These are phyloP conservation scores for Andinoacara biseriatus DNA, from an alignment of 2,113 vertebrate genomes.

Conservation along the genomic window DNA sequence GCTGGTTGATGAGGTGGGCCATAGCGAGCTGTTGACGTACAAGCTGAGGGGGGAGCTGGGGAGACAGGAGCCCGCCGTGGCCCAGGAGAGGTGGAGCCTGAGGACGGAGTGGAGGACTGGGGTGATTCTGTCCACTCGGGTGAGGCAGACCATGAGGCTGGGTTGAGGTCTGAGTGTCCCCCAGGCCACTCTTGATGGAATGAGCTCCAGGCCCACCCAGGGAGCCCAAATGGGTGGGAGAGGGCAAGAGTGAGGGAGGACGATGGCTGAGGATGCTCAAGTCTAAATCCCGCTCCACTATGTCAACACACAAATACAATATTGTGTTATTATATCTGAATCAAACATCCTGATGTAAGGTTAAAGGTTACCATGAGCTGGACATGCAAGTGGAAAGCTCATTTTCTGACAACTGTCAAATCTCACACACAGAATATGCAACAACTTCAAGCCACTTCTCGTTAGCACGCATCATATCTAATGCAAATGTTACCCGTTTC, in stretches of 20 bases:
- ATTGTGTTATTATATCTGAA: neutral
- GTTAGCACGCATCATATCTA: neutral
- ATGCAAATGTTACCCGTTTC: neutral
- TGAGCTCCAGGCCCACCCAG: slow-evolving; percentile 74
- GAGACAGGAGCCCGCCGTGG: slow-evolving; percentile 86
- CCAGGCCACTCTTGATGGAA: slow-evolving; percentile 37
- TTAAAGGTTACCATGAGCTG: neutral
- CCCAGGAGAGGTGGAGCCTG: slow-evolving; percentile 85
- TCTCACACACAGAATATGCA: neutral
- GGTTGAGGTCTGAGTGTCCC: slow-evolving; percentile 24
- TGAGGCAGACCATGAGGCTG: slow-evolving; percentile 60
- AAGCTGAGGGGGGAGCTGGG: slow-evolving; percentile 93
- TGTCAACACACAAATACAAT: slow-evolving; percentile 27
- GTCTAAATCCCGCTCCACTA: slow-evolving; percentile 93
- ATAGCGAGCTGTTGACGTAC: slow-evolving; percentile 97
- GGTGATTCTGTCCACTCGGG: slow-evolving; percentile 86
- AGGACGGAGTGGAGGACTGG: slow-evolving; percentile 87
- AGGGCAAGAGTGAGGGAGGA: slow-evolving; percentile 85
- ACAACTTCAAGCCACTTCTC: rapidly evolving
- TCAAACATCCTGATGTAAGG: neutral
- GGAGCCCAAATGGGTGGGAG: slow-evolving; percentile 86
- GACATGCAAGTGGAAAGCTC: no score
- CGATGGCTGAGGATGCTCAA: slow-evolving; percentile 88
- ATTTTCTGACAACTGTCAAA: neutral
- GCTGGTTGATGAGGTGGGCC: slow-evolving; percentile 99